Percentiles rank a stretch among this genome's conserved stretches.
Conservation (phyloP, 2,113 vertebrate genomes). For the Leucosticte australis region DNA sequence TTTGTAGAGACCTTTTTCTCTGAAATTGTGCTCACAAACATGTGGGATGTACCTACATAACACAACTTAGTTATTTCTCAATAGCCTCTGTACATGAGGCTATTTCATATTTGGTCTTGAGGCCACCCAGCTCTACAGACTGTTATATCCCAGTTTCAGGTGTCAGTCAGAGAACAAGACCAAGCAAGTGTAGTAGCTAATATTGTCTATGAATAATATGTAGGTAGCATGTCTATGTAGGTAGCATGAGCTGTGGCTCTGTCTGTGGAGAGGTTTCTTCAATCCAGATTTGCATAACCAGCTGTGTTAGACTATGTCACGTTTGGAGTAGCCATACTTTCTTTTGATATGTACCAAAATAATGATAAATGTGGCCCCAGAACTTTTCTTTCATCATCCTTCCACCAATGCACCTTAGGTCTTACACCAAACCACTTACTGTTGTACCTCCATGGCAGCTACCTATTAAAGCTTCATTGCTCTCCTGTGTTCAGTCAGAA, state of each 20-base stretch:
- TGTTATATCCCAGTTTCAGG: not conserved
- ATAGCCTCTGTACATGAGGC: not conserved
- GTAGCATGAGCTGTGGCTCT: not conserved
- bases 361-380: not conserved
- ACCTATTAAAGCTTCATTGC: not conserved
- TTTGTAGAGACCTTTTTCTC: not conserved
- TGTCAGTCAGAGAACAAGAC: not conserved
- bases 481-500: not conserved
- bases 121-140: not conserved
- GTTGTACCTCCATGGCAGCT: fast-evolving
- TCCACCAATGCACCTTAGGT: not conserved
- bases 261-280: not conserved
- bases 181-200: not conserved
- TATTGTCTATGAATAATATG: not conserved
- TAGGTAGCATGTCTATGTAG: not conserved
- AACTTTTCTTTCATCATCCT: not conserved
- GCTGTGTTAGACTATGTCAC: not conserved
- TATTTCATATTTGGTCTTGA: not conserved
- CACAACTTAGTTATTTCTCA: not conserved
- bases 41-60: not conserved
- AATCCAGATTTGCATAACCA: not conserved
- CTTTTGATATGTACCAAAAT: not conserved
- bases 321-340: not conserved
- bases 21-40: not conserved
- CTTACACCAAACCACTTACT: not conserved